phyloP scores from a whole-genome alignment of 2,888 invertebrate species.

The Hylaea fasciaria region DNA sequence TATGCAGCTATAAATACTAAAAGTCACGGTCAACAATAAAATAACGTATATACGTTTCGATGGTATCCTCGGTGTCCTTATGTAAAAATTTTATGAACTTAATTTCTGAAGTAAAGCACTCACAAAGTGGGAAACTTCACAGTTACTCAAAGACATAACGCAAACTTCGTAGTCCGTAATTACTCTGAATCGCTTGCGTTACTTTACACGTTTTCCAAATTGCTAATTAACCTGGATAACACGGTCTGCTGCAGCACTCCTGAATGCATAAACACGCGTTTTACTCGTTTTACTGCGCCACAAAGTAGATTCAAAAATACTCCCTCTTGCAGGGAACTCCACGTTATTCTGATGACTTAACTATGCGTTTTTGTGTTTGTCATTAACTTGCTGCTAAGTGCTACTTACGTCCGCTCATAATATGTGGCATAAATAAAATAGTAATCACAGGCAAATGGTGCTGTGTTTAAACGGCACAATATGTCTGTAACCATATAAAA shows the following conservation, averaged over 20 bases:
- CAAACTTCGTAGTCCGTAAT: conserved; percentile 32
- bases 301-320: conserved; percentile 35
- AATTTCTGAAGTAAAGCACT: conserved; percentile 12
- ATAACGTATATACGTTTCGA: conserved; percentile 8
- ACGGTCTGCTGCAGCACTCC: conserved; percentile 37
- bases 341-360: background rate
- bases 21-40: conserved; percentile 6
- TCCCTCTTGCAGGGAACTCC: background rate
- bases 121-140: conserved; percentile 20
- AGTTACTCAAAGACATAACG: conserved; percentile 16
- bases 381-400: too few species aligned
- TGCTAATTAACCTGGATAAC: conserved; percentile 58
- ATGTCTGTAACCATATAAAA: too few species aligned
- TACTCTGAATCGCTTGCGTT: conserved; percentile 44
- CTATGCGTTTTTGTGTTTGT: too few species aligned
- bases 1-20: too few species aligned
- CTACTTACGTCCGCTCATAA: too few species aligned
- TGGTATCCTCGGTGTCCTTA: background rate
- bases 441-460: too few species aligned
- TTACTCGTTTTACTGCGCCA: conserved; percentile 43
- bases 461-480: too few species aligned
- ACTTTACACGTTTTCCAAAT: conserved; percentile 44
- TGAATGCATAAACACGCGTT: conserved; percentile 42
- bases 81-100: conserved; percentile 24
- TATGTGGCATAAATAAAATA: too few species aligned